A percentile compares a stretch with the other conserved stretches of the same genome.
phyloP scores from a whole-genome alignment of 2,888 invertebrate genomes.

The Heliconius aoede region DNA sequence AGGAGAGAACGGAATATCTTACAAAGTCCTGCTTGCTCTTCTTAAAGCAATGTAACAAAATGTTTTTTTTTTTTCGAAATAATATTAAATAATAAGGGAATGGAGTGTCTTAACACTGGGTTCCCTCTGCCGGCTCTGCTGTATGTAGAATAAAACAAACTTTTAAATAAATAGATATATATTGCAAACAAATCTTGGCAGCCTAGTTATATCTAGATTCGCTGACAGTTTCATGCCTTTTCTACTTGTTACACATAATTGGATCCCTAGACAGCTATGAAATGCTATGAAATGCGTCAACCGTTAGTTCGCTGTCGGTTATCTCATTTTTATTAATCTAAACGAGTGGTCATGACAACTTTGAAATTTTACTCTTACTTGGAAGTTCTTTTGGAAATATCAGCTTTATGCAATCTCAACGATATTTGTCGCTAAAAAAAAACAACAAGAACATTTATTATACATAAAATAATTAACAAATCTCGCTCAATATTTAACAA shows the following conservation, averaged over 20 bases:
- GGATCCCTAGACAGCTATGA: slow-evolving; percentile 24
- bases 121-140: no score
- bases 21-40: no score
- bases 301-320: slow-evolving; percentile 46
- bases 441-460: not conserved
- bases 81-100: no score
- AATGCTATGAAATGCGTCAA: slow-evolving; percentile 15
- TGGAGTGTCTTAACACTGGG: no score
- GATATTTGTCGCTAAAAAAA: not conserved
- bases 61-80: no score
- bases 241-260: slow-evolving; percentile 21
- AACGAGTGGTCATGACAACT: slow-evolving; percentile 5
- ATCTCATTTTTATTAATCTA: slow-evolving; percentile 17
- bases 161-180: no score
- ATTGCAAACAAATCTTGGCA: not conserved
- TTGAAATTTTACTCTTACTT: not conserved
- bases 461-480: no score
- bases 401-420: not conserved
- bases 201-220: not conserved
- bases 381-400: not conserved
- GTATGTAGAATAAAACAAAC: no score
- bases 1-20: no score
- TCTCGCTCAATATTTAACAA: no score
- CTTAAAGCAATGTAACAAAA: no score
- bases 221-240: slow-evolving; percentile 13